phyloP scores from a whole-genome alignment of 2,797 vertebrate species.

The Taenioides sp. region DNA sequence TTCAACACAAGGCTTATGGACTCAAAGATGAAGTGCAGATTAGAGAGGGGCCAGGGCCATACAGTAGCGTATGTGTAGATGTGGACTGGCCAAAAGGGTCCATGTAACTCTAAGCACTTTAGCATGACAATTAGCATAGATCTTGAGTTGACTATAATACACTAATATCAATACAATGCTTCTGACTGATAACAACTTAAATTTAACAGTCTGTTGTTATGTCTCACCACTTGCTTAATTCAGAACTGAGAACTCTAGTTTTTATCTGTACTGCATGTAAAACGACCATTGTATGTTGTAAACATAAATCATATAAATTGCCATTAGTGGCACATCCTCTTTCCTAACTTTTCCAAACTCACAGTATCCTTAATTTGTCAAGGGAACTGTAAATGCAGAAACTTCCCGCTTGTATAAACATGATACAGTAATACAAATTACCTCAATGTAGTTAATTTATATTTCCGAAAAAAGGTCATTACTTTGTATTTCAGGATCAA shows the following conservation, averaged over 20 bases:
- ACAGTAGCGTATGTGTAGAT: background rate
- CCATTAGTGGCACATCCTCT: background rate
- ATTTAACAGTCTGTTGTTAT: background rate
- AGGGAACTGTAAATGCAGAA: background rate
- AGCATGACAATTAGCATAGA: too few species aligned
- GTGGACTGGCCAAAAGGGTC: too few species aligned
- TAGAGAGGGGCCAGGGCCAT: background rate
- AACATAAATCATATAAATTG: background rate
- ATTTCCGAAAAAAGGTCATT: background rate
- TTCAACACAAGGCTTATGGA: constrained; percentile 24
- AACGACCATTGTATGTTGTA: too few species aligned
- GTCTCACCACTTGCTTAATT: background rate
- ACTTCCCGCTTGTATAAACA: constrained; percentile 8
- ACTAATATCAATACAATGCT: too few species aligned
- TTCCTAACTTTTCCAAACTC: background rate
- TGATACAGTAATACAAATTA: background rate
- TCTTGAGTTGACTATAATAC: too few species aligned
- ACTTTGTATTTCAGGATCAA: background rate
- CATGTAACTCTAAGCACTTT: too few species aligned
- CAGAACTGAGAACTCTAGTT: too few species aligned
- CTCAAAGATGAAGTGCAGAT: constrained; percentile 1
- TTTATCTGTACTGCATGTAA: too few species aligned
- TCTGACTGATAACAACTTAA: too few species aligned
- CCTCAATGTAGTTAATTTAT: background rate
- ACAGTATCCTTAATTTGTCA: background rate